Base-by-base conservation (phyloP, 2,888 invertebrate genomes). In the Rapana venosa region DNA sequence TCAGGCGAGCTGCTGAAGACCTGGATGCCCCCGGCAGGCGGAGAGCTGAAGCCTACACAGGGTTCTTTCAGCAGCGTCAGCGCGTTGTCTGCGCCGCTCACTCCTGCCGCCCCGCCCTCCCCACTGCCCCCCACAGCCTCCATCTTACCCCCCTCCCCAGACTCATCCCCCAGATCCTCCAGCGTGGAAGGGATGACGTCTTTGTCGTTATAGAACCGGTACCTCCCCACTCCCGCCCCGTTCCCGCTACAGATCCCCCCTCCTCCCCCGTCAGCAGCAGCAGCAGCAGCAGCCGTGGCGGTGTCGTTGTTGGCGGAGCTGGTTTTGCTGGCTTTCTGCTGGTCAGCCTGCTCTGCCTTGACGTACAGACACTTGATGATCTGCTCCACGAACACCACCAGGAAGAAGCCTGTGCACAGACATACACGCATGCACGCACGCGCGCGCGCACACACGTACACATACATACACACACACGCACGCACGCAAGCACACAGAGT, bases 341-440 rank as follows among this genome's bases (percentile, higher is more conserved):
- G 86, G 87, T 92, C 92, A 0, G 91, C 89, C n/a, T 89, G 86
- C 17, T 90, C 90, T 4, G 94, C 93, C 79, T 93, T 94, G 79
- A 93, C 92, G 91, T 95, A 94, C 74, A 95, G 90, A 89, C 92
- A 92, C 87, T 94, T 91, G 77, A 95, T 94, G 32, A 94, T 92
- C 88, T 95, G 94, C 89, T 95, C 95, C 79, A 93, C 93, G 91
- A 94, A 94, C 32, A 94, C 93, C n/a, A 95, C 93, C 15, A 93
- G 94, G 89, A 94, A 95, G 89, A 95, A 95, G 22, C 94, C 94
- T 89, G 85, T 36, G 61, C 74, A 22, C 74, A n/a, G 6, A 74
- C n/a, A 74, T 74, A n/a, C 0, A 22, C 22, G 70, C n/a, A 74
- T n/a, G 70, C 70, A 8, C 70, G 70, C 74, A 13, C 74, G 13